Base-by-base conservation (phyloP, 2,797 vertebrate species). In the Enteromius radiatus region DNA sequence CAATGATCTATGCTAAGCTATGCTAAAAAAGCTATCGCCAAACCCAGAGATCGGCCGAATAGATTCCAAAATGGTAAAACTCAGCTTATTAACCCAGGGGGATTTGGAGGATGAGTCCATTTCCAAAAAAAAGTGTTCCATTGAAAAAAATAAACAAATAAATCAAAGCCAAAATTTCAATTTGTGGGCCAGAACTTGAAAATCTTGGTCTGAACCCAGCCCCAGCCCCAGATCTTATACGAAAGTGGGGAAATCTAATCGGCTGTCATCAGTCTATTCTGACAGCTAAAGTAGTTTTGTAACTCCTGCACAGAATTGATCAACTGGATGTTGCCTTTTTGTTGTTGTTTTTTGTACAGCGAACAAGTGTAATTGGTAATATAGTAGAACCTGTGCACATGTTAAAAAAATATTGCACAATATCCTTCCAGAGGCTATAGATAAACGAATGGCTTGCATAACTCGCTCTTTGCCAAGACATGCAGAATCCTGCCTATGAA, bases 381-480 rank as follows among this genome's bases (percentile, higher is more conserved):
- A 59, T 26, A 75, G 7, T 21, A 75, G 33, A 26, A 41, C 52
- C 52, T 41, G n/a, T 59, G 14, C 23, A 33, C 75, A 63, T 65
- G 17, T 33, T 31, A 21, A 26, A 63, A 33, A 12, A 1, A 23
- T 2, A 84, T 87, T 85, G 65, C 87, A 73, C 82, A 90, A 91
- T 85, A 78, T 56, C 67, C 71, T 33, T 70, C 68, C 84, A 21
- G 17, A 59, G 81, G 81, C 26, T 71, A 83, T 61, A 68, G 47
- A 81, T 80, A 76, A 85, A 79, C 80, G 56, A 74, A 76, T 76
- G 81, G 86, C 59, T 82, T 85, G 81, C 87, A 84, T 86, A 88
- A 88, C 91, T 89, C 21, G 17, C 54, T 86, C 80, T 83, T 84
- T 85, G 87, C 82, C 45, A 78, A 82, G 81, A 90, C 92, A 69